phyloP scores from a whole-genome alignment of 2,888 invertebrate species.

The Ennomos erosarius region DNA sequence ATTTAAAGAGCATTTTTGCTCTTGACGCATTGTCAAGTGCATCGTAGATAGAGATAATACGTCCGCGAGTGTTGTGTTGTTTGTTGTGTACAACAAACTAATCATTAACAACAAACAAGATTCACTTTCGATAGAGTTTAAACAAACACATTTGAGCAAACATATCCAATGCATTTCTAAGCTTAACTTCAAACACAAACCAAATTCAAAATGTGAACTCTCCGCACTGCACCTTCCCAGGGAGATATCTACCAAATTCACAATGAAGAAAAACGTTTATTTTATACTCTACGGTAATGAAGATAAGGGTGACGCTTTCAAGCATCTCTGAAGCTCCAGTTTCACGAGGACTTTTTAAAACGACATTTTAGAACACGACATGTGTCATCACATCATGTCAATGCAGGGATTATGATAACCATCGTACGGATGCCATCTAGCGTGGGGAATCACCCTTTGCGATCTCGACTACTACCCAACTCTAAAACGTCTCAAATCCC shows the following conservation, averaged over 20 bases:
- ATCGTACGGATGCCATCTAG: slow-evolving; percentile 82
- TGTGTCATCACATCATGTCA: slow-evolving; percentile 85
- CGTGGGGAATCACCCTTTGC: slow-evolving; percentile 82
- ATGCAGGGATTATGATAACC: slow-evolving; percentile 85
- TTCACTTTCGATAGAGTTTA: slow-evolving; percentile 62
- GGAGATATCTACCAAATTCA: slow-evolving; percentile 44
- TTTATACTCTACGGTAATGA: slow-evolving; percentile 46
- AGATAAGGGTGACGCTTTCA: slow-evolving; percentile 46
- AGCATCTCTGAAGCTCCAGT: slow-evolving; percentile 24
- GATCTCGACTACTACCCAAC: slow-evolving; percentile 64
- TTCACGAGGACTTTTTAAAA: slow-evolving; percentile 62
- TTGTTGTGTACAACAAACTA: background rate
- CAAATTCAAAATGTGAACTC: slow-evolving; percentile 74
- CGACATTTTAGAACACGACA: slow-evolving; percentile 82
- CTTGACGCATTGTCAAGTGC: too few species aligned
- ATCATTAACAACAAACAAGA: slow-evolving; percentile 41
- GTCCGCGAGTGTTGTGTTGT: background rate
- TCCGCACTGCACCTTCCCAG: slow-evolving; percentile 70
- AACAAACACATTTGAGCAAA: slow-evolving; percentile 65
- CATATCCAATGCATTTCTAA: slow-evolving; percentile 42
- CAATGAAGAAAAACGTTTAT: slow-evolving; percentile 25
- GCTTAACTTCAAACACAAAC: slow-evolving; percentile 66
- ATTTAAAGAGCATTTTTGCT: too few species aligned
- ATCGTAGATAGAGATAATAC: too few species aligned
- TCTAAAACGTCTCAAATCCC: slow-evolving; percentile 57